A percentile compares a stretch with the other conserved stretches of the same genome.
phyloP scores from a whole-genome alignment of 2,888 invertebrate genomes.

The Megaustenia siamemsis region DNA sequence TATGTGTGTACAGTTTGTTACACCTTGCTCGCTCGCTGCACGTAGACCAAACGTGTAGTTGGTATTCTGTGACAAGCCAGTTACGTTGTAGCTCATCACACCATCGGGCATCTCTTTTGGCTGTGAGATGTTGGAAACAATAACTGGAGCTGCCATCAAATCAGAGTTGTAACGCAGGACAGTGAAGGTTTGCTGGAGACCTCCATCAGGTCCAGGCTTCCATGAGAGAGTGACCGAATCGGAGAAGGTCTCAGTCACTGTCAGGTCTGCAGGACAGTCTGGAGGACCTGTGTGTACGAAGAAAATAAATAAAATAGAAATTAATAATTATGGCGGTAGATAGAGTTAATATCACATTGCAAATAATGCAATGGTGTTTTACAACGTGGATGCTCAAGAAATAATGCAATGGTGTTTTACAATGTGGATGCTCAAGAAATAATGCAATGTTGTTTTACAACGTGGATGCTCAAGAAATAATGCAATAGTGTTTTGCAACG shows the following conservation, averaged over 20 bases:
- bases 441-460: no score
- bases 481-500: no score
- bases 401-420: no score
- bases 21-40: neutral
- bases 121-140: no score
- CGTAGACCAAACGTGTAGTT: neutral
- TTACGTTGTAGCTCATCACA: neutral
- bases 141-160: neutral
- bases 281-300: neutral
- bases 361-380: no score
- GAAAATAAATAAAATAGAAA: neutral
- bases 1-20: neutral
- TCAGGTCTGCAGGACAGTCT: neutral
- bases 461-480: no score
- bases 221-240: neutral
- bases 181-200: neutral
- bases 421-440: no score
- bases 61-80: neutral
- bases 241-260: neutral
- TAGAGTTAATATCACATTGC: no score
- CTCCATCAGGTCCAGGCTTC: constrained; percentile 1
- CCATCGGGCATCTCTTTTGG: neutral
- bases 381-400: no score
- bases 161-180: neutral
- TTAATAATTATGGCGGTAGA: no score